Evolutionary conservation across 2,797 vertebrate species (phyloP).

Genomic region (Sus cebifrons): DNA sequence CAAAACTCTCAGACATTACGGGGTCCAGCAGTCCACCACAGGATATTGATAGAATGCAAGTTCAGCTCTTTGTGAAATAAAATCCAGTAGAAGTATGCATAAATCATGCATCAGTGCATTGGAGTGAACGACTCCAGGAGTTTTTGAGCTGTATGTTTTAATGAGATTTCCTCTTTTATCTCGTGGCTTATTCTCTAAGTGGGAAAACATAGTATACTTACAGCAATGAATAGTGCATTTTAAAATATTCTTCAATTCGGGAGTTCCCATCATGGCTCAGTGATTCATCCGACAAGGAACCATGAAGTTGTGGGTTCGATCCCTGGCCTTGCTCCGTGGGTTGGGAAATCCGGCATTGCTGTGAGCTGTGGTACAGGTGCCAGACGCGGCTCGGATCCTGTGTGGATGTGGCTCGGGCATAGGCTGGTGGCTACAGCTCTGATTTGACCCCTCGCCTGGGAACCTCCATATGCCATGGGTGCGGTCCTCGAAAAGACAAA

Average conservation of each 20-base stretch:
- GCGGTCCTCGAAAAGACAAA: too few relatives aligned
- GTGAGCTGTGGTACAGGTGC: too few relatives aligned
- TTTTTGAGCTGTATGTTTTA: background rate
- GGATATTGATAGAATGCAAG: background rate
- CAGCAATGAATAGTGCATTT: background rate
- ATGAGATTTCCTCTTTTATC: background rate
- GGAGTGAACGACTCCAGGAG: background rate
- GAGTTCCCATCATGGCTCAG: too few relatives aligned
- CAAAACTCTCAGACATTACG: background rate
- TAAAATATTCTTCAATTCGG: background rate
- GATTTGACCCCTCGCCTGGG: too few relatives aligned
- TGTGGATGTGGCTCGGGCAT: too few relatives aligned
- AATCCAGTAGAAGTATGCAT: background rate
- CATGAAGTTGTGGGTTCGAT: too few relatives aligned
- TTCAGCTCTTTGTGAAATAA: background rate
- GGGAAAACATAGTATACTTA: background rate
- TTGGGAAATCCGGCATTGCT: too few relatives aligned
- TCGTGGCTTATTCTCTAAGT: background rate
- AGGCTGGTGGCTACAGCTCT: too few relatives aligned
- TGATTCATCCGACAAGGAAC: too few relatives aligned
- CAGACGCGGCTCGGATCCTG: too few relatives aligned
- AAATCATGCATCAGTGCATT: background rate
- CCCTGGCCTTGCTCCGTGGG: too few relatives aligned
- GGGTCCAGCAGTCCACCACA: background rate
- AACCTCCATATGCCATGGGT: too few relatives aligned